Evolutionary conservation across 2,888 invertebrate species (phyloP).

Genomic region (Zeuzera pyrina): DNA sequence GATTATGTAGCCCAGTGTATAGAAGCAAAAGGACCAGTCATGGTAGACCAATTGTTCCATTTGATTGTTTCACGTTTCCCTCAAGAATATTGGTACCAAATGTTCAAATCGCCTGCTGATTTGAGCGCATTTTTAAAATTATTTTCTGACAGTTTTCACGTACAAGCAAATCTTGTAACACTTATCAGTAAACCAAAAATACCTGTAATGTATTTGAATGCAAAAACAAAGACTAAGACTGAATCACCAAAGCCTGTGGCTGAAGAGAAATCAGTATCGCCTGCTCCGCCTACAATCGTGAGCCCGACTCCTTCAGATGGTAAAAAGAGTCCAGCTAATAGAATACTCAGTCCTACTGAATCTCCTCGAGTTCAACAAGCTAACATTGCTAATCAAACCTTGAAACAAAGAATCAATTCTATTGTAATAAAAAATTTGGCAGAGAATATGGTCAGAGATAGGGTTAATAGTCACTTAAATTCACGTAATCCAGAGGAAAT

Average conservation of each 20-base stretch:
- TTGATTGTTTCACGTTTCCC: conserved; percentile 83
- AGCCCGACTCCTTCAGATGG: conserved; percentile 66
- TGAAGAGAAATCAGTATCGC: conserved; percentile 49
- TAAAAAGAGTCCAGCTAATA: conserved; percentile 52
- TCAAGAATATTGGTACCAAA: conserved; percentile 85
- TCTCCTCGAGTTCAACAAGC: conserved; percentile 63
- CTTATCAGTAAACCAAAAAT: conserved; percentile 84
- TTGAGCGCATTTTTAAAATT: conserved; percentile 91
- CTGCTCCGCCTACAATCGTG: conserved; percentile 43
- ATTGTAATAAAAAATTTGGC: conserved; percentile 91
- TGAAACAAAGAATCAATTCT: conserved; percentile 91
- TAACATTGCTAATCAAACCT: conserved; percentile 79
- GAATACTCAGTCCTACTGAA: conserved; percentile 68
- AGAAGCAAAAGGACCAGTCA: conserved; percentile 85
- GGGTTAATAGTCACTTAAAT: conserved; percentile 63
- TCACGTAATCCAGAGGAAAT: conserved; percentile 54
- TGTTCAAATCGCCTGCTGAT: conserved; percentile 93
- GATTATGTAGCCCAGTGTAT: conserved; percentile 88
- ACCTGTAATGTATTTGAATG: conserved; percentile 71
- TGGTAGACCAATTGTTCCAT: conserved; percentile 91
- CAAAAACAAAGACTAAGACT: conserved; percentile 65
- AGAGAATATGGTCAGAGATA: conserved; percentile 80
- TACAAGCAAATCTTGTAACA: conserved; percentile 93
- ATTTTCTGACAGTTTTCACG: conserved; percentile 95
- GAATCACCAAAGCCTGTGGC: conserved; percentile 63